Conservation (phyloP, 2,797 vertebrate species). For the Odontamblyopus lacepedii region DNA sequence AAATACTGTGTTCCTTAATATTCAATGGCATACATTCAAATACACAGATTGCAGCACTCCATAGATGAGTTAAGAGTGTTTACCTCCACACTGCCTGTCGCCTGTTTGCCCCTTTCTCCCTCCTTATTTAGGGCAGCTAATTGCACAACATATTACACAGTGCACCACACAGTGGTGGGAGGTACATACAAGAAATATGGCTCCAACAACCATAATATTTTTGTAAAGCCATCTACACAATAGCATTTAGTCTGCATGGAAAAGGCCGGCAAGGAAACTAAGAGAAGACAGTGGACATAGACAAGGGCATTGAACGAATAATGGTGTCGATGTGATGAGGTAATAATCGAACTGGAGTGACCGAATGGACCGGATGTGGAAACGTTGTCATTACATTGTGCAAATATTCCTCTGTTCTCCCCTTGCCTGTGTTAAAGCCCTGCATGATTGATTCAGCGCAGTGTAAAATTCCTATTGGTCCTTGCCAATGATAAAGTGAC, state of each 20-base stretch:
- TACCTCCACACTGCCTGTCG: too few relatives aligned
- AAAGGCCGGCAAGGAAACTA: constrained; percentile 1
- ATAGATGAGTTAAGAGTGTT: too few relatives aligned
- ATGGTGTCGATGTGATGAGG: constrained; percentile 19
- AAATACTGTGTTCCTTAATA: too few relatives aligned
- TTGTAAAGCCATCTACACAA: constrained; percentile 4
- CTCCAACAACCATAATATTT: background rate
- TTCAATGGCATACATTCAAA: too few relatives aligned
- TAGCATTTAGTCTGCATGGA: constrained; percentile 9
- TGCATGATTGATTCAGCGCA: constrained; percentile 61
- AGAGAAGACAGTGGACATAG: constrained; percentile 12
- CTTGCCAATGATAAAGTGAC: constrained; percentile 60
- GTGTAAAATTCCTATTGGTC: constrained; percentile 62
- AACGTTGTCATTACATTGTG: constrained; percentile 52
- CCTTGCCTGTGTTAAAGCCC: constrained; percentile 48
- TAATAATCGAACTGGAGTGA: constrained; percentile 44
- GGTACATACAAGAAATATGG: too few relatives aligned
- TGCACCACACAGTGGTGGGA: too few relatives aligned
- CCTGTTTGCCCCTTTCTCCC: too few relatives aligned
- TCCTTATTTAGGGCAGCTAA: too few relatives aligned
- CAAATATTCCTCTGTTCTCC: constrained; percentile 54
- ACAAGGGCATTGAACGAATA: constrained; percentile 21
- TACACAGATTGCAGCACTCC: too few relatives aligned
- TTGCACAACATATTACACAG: too few relatives aligned
- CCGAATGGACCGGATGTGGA: constrained; percentile 55